These are phyloP conservation scores for Entelurus aequoreus DNA, from an alignment of 2,113 vertebrate genomes.

Conservation along the genomic window DNA sequence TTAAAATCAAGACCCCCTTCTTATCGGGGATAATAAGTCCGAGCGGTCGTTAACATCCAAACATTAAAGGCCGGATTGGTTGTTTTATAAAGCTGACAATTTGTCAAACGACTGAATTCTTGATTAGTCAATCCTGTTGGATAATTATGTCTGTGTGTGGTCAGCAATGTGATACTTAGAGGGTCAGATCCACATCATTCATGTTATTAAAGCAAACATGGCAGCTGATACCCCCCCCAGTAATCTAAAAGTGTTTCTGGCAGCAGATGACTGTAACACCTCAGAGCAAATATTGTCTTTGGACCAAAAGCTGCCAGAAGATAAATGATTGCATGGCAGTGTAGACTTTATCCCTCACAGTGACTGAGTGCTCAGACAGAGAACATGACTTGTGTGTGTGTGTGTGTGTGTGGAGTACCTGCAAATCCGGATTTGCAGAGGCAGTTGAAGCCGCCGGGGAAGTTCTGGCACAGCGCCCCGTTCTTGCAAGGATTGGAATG, in stretches of 20 bases:
- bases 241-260: constrained; percentile 56
- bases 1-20: constrained; percentile 43
- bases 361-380: constrained; percentile 30
- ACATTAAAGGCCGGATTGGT: constrained; percentile 43
- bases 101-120: constrained; percentile 42
- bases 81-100: constrained; percentile 52
- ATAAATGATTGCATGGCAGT: constrained; percentile 13
- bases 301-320: constrained; percentile 37
- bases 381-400: constrained; percentile 32
- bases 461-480: constrained; percentile 90
- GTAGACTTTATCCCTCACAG: constrained; percentile 11
- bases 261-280: constrained; percentile 56
- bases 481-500: constrained; percentile 90
- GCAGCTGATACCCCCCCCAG: constrained; percentile 57
- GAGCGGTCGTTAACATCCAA: constrained; percentile 46
- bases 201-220: constrained; percentile 72
- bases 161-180: constrained; percentile 51
- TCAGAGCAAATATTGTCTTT: constrained; percentile 69
- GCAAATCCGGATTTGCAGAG: constrained; percentile 90
- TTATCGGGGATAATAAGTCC: constrained; percentile 43
- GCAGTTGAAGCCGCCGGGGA: constrained; percentile 91
- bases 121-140: constrained; percentile 43
- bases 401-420: constrained; percentile 70
- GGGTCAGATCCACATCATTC: constrained; percentile 54
- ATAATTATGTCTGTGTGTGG: constrained; percentile 53